Base-by-base conservation (phyloP, 2,113 vertebrate genomes). In the Melanostigma gelatinosum region DNA sequence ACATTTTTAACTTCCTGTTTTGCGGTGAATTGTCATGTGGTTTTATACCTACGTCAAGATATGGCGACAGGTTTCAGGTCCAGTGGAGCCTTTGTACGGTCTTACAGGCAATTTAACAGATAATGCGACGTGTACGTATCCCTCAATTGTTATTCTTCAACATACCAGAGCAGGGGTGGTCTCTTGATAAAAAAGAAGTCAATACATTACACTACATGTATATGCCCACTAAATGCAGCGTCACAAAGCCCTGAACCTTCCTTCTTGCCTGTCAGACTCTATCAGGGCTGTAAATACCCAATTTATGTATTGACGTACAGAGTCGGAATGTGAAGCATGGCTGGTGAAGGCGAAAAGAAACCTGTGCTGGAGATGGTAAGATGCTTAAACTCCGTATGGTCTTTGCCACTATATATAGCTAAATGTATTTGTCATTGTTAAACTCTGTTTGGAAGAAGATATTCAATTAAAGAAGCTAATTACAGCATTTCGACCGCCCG, bases 331-430 rank as follows among this genome's bases (percentile, higher is more conserved):
- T 74, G 40, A 88, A 93, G 91, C 93, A 96, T 96, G 95, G 95
- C 95, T 22, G 91, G 50, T 1, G 93, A 93, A 57, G 78, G 80
- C 9, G 93, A 91, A 40, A 94, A 88, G 88, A 96, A 94, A 72
- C 82, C 91, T 0, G 91, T 88, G 9, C 79, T 97, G 65, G 95
- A 96, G 79, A 95, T 94, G 95, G 96, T 96, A 84, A 87, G 10
- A 55, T n/a, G 1, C 11, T 58, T 29, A 29, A 27, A 58, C 24
- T 6, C 0, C 0, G 7, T 6, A 0, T 10, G 3, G 24, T 4
- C 40, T 29, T 22, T 32, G 1, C 29, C 11, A 2, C 1, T 29
- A 2, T 42, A 3, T 13, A 22, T 1, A 52, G 8, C 1, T 44
- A 4, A 1, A 18, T 3, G 22, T 2, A 0, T 22, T 29, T 55